Evolutionary conservation across 2,888 invertebrate species (phyloP), one percentile per base, ranked within the genome.

Genomic region (Habroteleia sp.): DNA sequence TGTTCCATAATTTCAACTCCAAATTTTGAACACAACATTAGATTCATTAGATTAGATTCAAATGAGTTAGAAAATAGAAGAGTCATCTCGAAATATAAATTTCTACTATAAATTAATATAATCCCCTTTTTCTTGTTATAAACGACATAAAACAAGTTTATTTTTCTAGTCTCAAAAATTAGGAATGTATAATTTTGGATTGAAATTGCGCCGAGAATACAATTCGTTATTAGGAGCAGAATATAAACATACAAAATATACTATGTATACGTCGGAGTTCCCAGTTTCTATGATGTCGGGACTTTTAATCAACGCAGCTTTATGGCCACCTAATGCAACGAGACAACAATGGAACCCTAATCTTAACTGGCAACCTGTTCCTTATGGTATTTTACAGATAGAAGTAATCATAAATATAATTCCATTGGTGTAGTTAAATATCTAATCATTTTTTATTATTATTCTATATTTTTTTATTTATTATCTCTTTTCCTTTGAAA

Each of bases 261-360:
- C 74, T 27, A 88, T 91, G 39, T 89, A 91, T 14, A 93, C 93
- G 25, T 94, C 94, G 0, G 92, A 93, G 83, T 93, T 90, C 82
- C 93, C 93, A 52, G 90, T 95, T 42, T 95, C 95, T 0, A 91
- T 95, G 87, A 94, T 94, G 91, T 93, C 94, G 1, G 93, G 92
- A 0, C 89, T 93, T 69, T 88, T 93, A 16, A 93, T 93, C 1
- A 88, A 94, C 65, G 92, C 94, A 0, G 94, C 93, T 0, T 83
- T 95, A 14, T 95, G 92, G 84, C 93, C 93, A 1, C 93, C 94
- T 0, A 82, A 85, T 8, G 85, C 84, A 0, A 2, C 7, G 0
- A 83, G 89, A 0, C 92, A 93, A 81, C 87, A 83, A 69, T 93
- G 93, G 93, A 91, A 91, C 74, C 83, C 89, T 0, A 81, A 88